phyloP scores from a whole-genome alignment of 2,888 invertebrate species.

The Phytoseiulus persimilis region DNA sequence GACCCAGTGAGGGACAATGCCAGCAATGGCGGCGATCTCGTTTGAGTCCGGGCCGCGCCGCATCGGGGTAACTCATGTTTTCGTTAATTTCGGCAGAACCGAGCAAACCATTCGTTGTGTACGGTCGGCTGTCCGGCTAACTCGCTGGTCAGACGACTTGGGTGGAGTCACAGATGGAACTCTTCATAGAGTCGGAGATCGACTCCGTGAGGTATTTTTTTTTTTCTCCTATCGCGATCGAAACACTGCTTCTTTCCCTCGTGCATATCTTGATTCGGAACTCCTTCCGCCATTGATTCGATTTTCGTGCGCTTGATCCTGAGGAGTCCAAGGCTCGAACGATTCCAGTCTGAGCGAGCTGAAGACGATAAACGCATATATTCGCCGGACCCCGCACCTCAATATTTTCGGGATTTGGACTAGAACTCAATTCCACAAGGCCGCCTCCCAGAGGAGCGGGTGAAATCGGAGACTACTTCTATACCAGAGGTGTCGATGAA shows the following conservation, averaged over 20 bases:
- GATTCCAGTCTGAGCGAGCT: background rate
- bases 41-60: background rate
- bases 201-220: background rate
- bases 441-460: too few relatives aligned
- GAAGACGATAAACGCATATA: too few relatives aligned
- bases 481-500: background rate
- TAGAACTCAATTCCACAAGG: too few relatives aligned
- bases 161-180: background rate
- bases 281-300: background rate
- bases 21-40: background rate
- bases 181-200: background rate
- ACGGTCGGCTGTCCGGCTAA: background rate
- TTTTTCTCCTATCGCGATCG: background rate
- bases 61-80: background rate
- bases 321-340: background rate
- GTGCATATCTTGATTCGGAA: background rate
- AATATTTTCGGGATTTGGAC: too few relatives aligned
- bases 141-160: background rate
- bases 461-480: too few relatives aligned
- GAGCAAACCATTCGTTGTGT: background rate
- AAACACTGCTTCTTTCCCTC: background rate
- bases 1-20: background rate
- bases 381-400: too few relatives aligned
- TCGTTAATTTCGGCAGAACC: background rate
- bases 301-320: background rate